Conservation (phyloP, 2,888 invertebrate genomes). For the Chaetoderma sp. region DNA sequence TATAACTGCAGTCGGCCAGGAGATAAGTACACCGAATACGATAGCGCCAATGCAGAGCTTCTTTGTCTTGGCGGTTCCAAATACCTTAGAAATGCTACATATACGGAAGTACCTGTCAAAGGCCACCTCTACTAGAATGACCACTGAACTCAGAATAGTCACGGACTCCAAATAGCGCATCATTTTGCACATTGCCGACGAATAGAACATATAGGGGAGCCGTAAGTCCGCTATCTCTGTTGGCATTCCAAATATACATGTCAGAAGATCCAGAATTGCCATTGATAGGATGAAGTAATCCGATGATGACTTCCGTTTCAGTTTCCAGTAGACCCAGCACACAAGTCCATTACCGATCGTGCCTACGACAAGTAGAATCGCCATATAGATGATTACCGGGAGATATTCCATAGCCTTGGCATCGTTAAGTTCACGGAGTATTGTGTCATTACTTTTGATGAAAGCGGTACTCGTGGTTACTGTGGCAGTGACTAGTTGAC, state of each 20-base stretch:
- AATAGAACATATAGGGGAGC: conserved; percentile 58
- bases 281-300: conserved; percentile 58
- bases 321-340: conserved; percentile 52
- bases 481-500: no score
- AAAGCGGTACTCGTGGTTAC: no score
- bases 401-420: conserved; percentile 54
- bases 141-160: conserved; percentile 58
- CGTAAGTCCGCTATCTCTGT: conserved; percentile 61
- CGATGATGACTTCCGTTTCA: conserved; percentile 50
- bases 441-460: background rate
- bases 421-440: conserved; percentile 40
- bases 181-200: conserved; percentile 55
- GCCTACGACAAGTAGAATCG: conserved; percentile 48
- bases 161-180: conserved; percentile 55
- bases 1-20: conserved; percentile 55
- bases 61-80: conserved; percentile 48
- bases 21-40: conserved; percentile 45
- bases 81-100: conserved; percentile 54
- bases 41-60: conserved; percentile 48
- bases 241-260: conserved; percentile 59
- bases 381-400: conserved; percentile 57
- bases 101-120: conserved; percentile 58
- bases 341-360: conserved; percentile 57
- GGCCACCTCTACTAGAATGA: conserved; percentile 54
- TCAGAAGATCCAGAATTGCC: conserved; percentile 57